Percentiles rank a stretch among this genome's conserved stretches.
phyloP scores from a whole-genome alignment of 2,113 vertebrate genomes.

The Cryptotis parvus region DNA sequence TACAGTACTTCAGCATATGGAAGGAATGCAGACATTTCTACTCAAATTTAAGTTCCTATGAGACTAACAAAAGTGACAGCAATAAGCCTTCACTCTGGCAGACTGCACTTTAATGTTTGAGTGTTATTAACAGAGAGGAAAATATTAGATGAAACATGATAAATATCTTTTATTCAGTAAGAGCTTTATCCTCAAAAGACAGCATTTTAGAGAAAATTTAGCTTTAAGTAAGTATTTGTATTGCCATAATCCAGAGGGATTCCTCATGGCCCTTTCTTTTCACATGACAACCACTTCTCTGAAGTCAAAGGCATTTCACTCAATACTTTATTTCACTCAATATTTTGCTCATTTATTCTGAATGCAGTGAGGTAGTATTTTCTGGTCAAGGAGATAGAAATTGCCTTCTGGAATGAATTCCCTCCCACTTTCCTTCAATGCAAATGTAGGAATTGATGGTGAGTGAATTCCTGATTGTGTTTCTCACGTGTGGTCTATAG shows the following conservation, averaged over 20 bases:
- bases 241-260: neutral
- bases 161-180: neutral
- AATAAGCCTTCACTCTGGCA: neutral
- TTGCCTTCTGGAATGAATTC: constrained; percentile 33
- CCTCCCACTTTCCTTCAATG: neutral
- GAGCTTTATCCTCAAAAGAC: neutral
- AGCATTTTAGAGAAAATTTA: constrained; percentile 17
- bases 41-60: neutral
- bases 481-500: neutral
- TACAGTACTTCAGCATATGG: neutral
- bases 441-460: neutral
- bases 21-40: constrained; percentile 34
- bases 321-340: neutral
- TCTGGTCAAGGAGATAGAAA: constrained; percentile 18
- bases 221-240: neutral
- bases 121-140: constrained; percentile 35
- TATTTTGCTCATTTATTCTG: neutral
- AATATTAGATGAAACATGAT: neutral
- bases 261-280: neutral
- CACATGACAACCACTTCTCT: constrained; percentile 19
- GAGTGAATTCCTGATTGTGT: neutral
- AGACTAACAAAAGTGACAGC: neutral
- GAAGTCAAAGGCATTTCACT: constrained; percentile 51
- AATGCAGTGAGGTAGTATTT: constrained; percentile 30
- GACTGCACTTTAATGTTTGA: neutral